These are phyloP conservation scores for Trichopria drosophilae DNA, from an alignment of 2,888 invertebrate species.

Conservation along the genomic window DNA sequence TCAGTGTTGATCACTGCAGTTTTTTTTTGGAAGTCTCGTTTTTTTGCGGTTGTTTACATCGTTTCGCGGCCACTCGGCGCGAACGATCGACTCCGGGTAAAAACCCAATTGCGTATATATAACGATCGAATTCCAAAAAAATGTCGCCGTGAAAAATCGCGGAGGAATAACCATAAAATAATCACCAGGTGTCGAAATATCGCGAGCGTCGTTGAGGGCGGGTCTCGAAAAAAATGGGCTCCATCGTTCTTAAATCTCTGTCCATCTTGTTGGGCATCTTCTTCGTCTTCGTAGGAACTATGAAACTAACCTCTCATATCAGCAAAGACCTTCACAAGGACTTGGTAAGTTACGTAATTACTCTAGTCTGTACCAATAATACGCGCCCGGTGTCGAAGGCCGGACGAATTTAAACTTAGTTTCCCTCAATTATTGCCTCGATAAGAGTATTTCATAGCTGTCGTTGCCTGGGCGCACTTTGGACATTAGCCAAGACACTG, in stretches of 20 bases:
- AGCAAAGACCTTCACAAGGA: slow-evolving; percentile 96
- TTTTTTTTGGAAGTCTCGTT: too few relatives aligned
- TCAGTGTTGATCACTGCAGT: too few relatives aligned
- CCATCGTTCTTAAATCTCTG: slow-evolving; percentile 86
- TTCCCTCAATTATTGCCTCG: slow-evolving; percentile 6
- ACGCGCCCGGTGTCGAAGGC: background rate
- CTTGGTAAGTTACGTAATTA: slow-evolving; percentile 70
- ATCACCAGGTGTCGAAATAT: too few relatives aligned
- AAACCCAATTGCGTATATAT: too few relatives aligned
- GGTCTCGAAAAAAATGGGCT: slow-evolving; percentile 63
- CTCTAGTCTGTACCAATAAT: background rate
- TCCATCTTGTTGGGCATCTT: slow-evolving; percentile 90
- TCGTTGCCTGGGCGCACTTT: background rate
- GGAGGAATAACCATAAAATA: too few relatives aligned
- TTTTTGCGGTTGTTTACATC: too few relatives aligned
- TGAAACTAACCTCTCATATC: slow-evolving; percentile 87
- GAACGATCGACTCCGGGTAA: too few relatives aligned
- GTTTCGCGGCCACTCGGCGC: too few relatives aligned
- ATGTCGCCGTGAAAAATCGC: too few relatives aligned
- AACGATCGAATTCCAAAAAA: too few relatives aligned
- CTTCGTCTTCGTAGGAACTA: slow-evolving; percentile 91
- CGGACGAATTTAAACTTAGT: background rate
- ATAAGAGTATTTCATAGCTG: slow-evolving; percentile 3
- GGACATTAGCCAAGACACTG: background rate
- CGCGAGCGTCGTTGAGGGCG: too few relatives aligned